A percentile compares a stretch with the other conserved stretches of the same genome.
phyloP scores from a whole-genome alignment of 2,888 invertebrate species.

The Agriopis aurantiaria region DNA sequence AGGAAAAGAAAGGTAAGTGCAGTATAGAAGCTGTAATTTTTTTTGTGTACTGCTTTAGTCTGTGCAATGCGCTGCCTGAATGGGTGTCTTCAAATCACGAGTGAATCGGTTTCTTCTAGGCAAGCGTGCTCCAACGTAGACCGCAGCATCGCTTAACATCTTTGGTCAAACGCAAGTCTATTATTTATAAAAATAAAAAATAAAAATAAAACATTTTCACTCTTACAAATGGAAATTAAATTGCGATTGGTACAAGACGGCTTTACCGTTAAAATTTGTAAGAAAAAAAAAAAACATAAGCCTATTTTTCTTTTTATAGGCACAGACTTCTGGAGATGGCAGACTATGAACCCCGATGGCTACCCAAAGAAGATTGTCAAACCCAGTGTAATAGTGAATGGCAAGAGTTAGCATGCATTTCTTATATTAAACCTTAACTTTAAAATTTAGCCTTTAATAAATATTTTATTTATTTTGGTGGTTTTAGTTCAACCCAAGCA shows the following conservation, averaged over 20 bases:
- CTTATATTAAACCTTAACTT: slow-evolving; percentile 34
- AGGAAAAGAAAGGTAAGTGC: too few species aligned
- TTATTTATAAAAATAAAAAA: too few species aligned
- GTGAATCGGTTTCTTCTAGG: too few species aligned
- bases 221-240: background rate
- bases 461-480: slow-evolving; percentile 41
- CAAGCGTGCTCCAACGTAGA: too few species aligned
- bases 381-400: slow-evolving; percentile 72
- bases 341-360: slow-evolving; percentile 95
- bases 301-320: slow-evolving; percentile 79
- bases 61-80: too few species aligned
- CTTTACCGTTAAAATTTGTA: background rate
- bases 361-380: slow-evolving; percentile 86
- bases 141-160: too few species aligned
- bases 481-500: slow-evolving; percentile 6
- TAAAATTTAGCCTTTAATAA: slow-evolving; percentile 40
- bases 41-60: too few species aligned
- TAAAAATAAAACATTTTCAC: too few species aligned
- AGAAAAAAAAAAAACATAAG: background rate
- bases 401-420: slow-evolving; percentile 72
- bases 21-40: too few species aligned
- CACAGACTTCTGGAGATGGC: slow-evolving; percentile 98
- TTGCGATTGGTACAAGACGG: background rate
- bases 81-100: too few species aligned
- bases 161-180: too few species aligned